Conservation (phyloP, 2,888 invertebrate genomes). For the Monopis laevigella region DNA sequence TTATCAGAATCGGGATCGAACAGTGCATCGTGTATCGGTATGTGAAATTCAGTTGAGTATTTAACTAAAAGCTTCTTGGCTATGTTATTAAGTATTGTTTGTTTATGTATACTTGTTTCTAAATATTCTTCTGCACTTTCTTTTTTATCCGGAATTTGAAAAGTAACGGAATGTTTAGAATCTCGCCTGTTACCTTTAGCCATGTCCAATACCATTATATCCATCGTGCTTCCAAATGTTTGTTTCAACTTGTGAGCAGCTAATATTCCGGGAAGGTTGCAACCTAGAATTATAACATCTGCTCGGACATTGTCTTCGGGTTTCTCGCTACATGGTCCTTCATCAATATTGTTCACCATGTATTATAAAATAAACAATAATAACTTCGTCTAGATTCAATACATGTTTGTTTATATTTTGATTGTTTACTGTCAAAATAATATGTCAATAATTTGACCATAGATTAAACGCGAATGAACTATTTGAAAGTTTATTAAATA, state of each 20-base stretch:
- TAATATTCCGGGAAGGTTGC: slow-evolving; percentile 51
- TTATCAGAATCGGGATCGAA: slow-evolving; percentile 27
- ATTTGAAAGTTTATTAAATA: no score
- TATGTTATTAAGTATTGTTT: slow-evolving; percentile 25
- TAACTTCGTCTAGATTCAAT: neutral
- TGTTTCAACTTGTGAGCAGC: slow-evolving; percentile 51
- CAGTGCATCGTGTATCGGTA: slow-evolving; percentile 40
- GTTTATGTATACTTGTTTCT: no score
- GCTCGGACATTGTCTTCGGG: slow-evolving; percentile 30
- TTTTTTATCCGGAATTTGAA: no score
- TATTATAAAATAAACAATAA: neutral
- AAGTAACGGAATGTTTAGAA: slow-evolving; percentile 39
- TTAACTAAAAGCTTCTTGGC: slow-evolving; percentile 34
- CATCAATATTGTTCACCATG: slow-evolving; percentile 14
- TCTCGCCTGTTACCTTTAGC: slow-evolving; percentile 18
- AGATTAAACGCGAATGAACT: no score
- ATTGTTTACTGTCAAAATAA: no score
- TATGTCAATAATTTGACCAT: no score
- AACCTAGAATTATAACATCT: slow-evolving; percentile 53
- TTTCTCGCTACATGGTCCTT: slow-evolving; percentile 4
- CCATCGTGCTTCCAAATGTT: slow-evolving; percentile 47
- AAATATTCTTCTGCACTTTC: slow-evolving; percentile 16
- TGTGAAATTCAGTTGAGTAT: slow-evolving; percentile 38
- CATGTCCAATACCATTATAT: slow-evolving; percentile 47
- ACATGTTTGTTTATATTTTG: neutral